Percentiles rank a stretch among this genome's conserved stretches.
Evolutionary conservation across 2,888 invertebrate species (phyloP).

Genomic region (Pomacea canaliculata): DNA sequence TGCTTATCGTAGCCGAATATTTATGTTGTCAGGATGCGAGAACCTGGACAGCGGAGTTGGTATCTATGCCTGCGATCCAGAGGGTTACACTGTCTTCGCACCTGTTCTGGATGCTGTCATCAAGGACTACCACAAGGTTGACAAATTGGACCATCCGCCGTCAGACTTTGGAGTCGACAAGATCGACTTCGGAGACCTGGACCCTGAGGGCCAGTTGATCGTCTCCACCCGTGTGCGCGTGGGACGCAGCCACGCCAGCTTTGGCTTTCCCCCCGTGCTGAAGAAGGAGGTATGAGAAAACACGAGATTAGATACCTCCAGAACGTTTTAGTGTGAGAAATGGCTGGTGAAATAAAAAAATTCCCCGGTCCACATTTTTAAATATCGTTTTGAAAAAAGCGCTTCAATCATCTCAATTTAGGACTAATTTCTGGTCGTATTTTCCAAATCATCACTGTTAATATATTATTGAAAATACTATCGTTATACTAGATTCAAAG

Average conservation of each 20-base stretch:
- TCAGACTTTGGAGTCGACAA: constrained; percentile 87
- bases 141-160: constrained; percentile 85
- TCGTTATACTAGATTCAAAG: too few relatives aligned
- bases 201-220: constrained; percentile 44
- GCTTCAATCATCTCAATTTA: too few relatives aligned
- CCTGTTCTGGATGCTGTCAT: constrained; percentile 97
- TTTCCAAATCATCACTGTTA: too few relatives aligned
- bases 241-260: constrained; percentile 51
- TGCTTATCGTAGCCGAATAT: too few relatives aligned
- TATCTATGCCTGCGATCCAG: constrained; percentile 97
- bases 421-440: too few relatives aligned
- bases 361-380: too few relatives aligned
- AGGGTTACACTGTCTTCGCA: constrained; percentile 91
- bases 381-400: too few relatives aligned
- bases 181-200: constrained; percentile 76
- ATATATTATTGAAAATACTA: too few relatives aligned
- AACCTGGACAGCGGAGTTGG: constrained; percentile 71
- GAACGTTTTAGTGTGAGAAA: too few relatives aligned
- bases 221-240: constrained; percentile 54
- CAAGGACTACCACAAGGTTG: constrained; percentile 69
- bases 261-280: constrained; percentile 78
- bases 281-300: constrained; percentile 71
- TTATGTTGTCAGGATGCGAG: constrained; percentile 33
- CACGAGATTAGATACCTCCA: too few relatives aligned
- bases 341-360: too few relatives aligned